A percentile compares a stretch with the other conserved stretches of the same genome.
Evolutionary conservation across 2,888 invertebrate genomes (phyloP).

Genomic region (Diaphora mendica): DNA sequence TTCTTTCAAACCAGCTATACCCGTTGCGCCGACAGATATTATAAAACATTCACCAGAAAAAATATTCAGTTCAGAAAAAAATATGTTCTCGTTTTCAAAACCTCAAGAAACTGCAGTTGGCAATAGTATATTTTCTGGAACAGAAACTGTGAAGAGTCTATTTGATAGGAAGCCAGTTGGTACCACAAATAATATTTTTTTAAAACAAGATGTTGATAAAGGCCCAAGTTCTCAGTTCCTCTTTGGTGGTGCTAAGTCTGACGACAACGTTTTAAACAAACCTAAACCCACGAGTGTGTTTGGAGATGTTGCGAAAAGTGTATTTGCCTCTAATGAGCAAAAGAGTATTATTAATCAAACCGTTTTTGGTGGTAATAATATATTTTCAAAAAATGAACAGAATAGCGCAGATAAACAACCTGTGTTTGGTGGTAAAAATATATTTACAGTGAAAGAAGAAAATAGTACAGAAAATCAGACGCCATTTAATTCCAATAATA

Average conservation of each 20-base stretch:
- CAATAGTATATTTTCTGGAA: conserved; percentile 53
- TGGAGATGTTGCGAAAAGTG: conserved; percentile 30
- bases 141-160: conserved; percentile 47
- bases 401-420: conserved; percentile 5
- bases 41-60: conserved; percentile 72
- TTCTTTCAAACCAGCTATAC: conserved; percentile 77
- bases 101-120: conserved; percentile 63
- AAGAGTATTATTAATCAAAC: conserved; percentile 23
- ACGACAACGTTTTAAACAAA: conserved; percentile 44
- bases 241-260: conserved; percentile 45
- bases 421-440: conserved; percentile 19
- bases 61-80: conserved; percentile 62
- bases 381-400: conserved; percentile 30
- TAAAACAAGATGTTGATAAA: conserved; percentile 48
- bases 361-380: conserved; percentile 35
- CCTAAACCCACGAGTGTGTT: conserved; percentile 43
- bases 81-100: conserved; percentile 75
- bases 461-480: conserved; percentile 13
- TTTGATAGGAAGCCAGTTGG: conserved; percentile 40
- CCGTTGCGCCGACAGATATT: conserved; percentile 67
- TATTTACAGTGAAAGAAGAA: conserved; percentile 14
- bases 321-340: conserved; percentile 35
- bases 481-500: conserved; percentile 38
- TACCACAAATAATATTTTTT: conserved; percentile 50
- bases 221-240: conserved; percentile 47